Percentiles rank a stretch among this genome's conserved stretches.
These are phyloP conservation scores for Hyperopisus bebe DNA, from an alignment of 2,113 vertebrate species.

Conservation along the genomic window DNA sequence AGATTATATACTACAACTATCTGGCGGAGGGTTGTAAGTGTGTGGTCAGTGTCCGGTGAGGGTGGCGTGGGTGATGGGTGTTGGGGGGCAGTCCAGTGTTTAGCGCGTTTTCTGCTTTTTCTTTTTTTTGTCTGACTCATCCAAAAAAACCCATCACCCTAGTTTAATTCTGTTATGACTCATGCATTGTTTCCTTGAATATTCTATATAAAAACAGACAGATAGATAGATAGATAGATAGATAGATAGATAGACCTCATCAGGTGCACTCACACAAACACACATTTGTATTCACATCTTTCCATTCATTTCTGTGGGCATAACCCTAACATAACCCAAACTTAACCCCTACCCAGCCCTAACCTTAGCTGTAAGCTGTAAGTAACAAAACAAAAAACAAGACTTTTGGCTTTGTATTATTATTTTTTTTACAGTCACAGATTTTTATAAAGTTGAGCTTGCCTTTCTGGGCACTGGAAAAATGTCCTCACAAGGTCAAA, in stretches of 20 bases:
- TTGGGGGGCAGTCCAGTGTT: background rate
- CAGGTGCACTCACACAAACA: background rate
- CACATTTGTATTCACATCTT: background rate
- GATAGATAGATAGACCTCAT: background rate
- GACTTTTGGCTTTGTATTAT: too few species aligned
- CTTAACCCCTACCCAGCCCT: background rate
- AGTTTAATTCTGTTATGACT: constrained; percentile 15
- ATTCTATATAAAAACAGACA: background rate
- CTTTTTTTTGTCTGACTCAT: background rate
- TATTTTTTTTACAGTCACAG: background rate
- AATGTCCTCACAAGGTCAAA: background rate
- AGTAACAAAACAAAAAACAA: background rate
- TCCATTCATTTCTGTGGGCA: background rate
- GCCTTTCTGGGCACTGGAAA: background rate
- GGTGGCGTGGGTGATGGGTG: background rate
- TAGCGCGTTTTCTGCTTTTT: too few species aligned
- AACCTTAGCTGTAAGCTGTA: background rate
- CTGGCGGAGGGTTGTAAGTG: background rate
- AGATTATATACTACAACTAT: background rate
- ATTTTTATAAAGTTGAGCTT: background rate
- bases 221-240: background rate
- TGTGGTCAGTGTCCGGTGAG: background rate
- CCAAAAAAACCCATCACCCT: background rate
- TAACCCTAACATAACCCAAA: background rate
- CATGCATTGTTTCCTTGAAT: background rate